Percentiles rank a stretch among this genome's conserved stretches.
These are phyloP conservation scores for Metaphire vulgaris DNA, from an alignment of 1,140 invertebrate species.

Conservation along the genomic window DNA sequence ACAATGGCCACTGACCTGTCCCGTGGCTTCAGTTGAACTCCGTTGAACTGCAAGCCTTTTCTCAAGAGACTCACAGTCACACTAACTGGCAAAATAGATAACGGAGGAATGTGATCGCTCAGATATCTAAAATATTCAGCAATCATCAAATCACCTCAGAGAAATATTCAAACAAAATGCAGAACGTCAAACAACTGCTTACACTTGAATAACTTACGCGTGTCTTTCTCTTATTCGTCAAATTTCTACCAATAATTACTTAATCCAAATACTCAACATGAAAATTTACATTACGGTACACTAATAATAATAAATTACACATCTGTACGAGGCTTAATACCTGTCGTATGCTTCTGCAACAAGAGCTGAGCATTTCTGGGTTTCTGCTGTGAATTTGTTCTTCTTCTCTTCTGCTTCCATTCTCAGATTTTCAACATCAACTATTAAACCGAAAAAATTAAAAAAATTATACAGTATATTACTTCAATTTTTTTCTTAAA, in stretches of 20 bases:
- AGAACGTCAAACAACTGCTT: too few relatives aligned
- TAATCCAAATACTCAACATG: too few relatives aligned
- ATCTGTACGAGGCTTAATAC: too few relatives aligned
- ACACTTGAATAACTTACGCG: too few relatives aligned
- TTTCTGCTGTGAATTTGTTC: conserved; percentile 32
- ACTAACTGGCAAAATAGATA: conserved; percentile 34
- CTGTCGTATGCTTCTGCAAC: conserved; percentile 40
- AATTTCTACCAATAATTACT: too few relatives aligned
- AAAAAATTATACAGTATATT: too few relatives aligned
- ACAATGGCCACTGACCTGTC: too few relatives aligned
- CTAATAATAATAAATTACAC: too few relatives aligned
- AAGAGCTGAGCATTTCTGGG: conserved; percentile 33
- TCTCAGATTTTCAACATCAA: neutral
- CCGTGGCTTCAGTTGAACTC: conserved; percentile 28
- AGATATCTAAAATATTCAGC: conserved; percentile 30
- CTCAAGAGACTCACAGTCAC: conserved; percentile 25
- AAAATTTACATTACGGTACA: too few relatives aligned
- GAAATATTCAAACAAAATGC: neutral
- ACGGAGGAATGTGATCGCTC: conserved; percentile 30
- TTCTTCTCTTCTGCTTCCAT: conserved; percentile 29
- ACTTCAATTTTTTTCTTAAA: too few relatives aligned
- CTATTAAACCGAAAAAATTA: neutral
- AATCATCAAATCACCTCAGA: conserved; percentile 4
- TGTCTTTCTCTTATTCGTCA: too few relatives aligned
- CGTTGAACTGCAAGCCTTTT: conserved; percentile 29